A percentile compares a stretch with the other conserved stretches of the same genome.
Evolutionary conservation across 1,140 invertebrate species (phyloP).

Genomic region (Andricus grossulariae): DNA sequence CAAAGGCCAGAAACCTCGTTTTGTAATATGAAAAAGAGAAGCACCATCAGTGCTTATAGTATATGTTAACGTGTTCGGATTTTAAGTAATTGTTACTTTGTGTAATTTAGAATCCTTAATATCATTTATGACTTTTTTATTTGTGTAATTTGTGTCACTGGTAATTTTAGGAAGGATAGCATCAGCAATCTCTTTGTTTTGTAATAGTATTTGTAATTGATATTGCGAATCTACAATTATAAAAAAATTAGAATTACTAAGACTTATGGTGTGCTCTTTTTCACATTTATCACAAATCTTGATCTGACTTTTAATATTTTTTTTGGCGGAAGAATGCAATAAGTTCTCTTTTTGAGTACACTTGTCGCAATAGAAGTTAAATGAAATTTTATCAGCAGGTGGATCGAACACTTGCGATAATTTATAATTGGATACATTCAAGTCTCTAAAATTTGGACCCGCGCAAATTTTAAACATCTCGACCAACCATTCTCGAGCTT

Average conservation of each 20-base stretch:
- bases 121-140: neutral
- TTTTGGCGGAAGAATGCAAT: neutral
- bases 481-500: neutral
- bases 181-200: neutral
- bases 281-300: neutral
- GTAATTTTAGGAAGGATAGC: neutral
- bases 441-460: no score
- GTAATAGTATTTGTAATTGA: neutral
- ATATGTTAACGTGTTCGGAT: conserved; percentile 23
- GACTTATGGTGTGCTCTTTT: neutral
- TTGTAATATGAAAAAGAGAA: conserved; percentile 29
- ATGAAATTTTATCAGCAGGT: neutral
- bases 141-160: neutral
- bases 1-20: conserved; percentile 33
- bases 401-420: conserved; percentile 13
- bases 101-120: neutral
- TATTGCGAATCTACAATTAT: neutral
- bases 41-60: conserved; percentile 29
- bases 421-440: conserved; percentile 29
- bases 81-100: neutral
- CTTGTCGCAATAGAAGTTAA: neutral
- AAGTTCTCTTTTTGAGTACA: neutral
- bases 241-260: conserved; percentile 1
- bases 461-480: no score
- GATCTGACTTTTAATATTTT: neutral